Percentiles rank a stretch among this genome's conserved stretches.
Conservation (phyloP, 2,113 vertebrate genomes). For the Bostrychus sinensis region DNA sequence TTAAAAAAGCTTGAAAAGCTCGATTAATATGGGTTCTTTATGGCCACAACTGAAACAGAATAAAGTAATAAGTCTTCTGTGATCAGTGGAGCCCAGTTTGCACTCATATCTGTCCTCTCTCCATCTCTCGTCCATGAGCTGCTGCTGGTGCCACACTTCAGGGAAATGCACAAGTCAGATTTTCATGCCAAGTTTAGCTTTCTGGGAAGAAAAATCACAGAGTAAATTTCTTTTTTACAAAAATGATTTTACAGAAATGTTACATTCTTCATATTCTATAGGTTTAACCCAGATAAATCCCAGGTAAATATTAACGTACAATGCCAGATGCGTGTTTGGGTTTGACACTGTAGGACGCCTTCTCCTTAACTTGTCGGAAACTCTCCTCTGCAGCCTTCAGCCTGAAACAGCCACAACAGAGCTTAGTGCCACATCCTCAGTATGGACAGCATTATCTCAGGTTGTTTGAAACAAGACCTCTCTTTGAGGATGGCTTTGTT, state of each 20-base stretch:
- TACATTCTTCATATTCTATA: neutral
- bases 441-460: neutral
- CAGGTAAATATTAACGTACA: conserved; percentile 78
- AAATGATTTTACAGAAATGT: too few relatives aligned
- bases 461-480: conserved; percentile 76
- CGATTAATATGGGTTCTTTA: too few relatives aligned
- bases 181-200: conserved; percentile 98
- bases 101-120: too few relatives aligned
- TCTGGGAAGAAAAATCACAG: conserved; percentile 76
- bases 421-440: neutral
- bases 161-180: conserved; percentile 69
- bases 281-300: neutral
- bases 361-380: conserved; percentile 92
- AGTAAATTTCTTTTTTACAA: too few relatives aligned
- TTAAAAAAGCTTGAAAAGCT: too few relatives aligned
- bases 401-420: conserved; percentile 64
- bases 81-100: too few relatives aligned
- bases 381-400: conserved; percentile 92
- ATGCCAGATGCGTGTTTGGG: conserved; percentile 95
- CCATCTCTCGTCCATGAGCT: too few relatives aligned
- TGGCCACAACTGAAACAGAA: too few relatives aligned
- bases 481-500: conserved; percentile 95
- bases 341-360: conserved; percentile 92
- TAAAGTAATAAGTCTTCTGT: too few relatives aligned
- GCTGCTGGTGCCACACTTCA: conserved; percentile 16